Evolutionary conservation across 1,140 invertebrate genomes (phyloP), one percentile per base, ranked within the genome.

Genomic region (Panagrolaimus sp.): DNA sequence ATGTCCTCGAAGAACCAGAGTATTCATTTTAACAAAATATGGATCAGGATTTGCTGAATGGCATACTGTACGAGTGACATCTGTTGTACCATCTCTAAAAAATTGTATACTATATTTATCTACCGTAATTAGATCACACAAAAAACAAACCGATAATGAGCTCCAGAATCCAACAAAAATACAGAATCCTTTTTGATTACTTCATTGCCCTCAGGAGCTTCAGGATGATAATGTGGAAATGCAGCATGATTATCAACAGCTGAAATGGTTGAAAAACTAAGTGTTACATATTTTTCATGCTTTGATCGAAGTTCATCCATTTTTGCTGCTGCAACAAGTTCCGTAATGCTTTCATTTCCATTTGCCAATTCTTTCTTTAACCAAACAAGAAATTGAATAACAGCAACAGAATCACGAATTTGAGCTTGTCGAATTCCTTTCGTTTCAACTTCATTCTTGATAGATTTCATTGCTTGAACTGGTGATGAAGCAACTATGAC

Each of bases 301-400:
- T 70, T 63, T 45, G 62, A 86, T 80, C 93, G 87, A 71, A 94
- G 91, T 76, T 89, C 86, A 79, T 92, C 88, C 6, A 96, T 85
- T 84, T 91, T 90, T 10, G 88, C 85, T 8, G 93, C 90, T 17
- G 90, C 93, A 43, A 90, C 89, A 17, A 94, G 88, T 86, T 98
- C 95, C 4, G 91, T 94, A 0, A 96, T 86, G 7, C 2, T 4
- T 0, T 89, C 89, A 7, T 21, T 58, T 87, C 89, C 67, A 0
- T 83, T 82, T n/a, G 15, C 67, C 14, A 83, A 14, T 58, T 83
- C 75, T n/a, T 74, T 87, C 79, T 97, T 92, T 0, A 98, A 84
- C 96, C 96, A 98, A 14, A 89, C 87, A 83, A 96, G 91, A 83
- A 92, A 96, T 78, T 91, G 89, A 74, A 92, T 91, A 9, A 98